Evolutionary conservation across 2,888 invertebrate species (phyloP), one percentile per base, ranked within the genome.

Genomic region (Cinara cedri): DNA sequence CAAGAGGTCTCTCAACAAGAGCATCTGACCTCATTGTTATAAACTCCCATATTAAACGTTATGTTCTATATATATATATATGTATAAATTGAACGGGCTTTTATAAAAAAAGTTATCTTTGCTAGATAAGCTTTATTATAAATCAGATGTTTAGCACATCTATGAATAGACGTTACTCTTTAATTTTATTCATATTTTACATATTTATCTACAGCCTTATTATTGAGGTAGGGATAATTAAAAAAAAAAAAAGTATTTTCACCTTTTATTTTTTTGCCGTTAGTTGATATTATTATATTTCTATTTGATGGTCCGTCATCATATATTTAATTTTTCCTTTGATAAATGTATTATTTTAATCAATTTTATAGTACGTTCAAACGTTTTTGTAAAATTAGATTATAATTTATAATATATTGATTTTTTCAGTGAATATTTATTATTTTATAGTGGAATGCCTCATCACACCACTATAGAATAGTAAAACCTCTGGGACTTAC

Each of bases 11-110:
- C 68, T 78, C 42, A 10, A 60, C 76, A 68, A 57, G 57, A 78
- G 76, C 34, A 54, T 78, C 76, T 68, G 76, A 78, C 76, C 68
- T 78, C 68, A 68, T 78, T 78, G 76, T 78, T 68, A 60, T 70
- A 49, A 65, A 55, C 26, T 76, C 26, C 19, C 26, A 9, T 76
- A 51, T 78, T 78, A 78, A 78, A 78, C 76, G 76, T 78, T 78
- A 10, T 46, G 68, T 26, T 68, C n/a, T 57, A 16, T 26, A 34
- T 10, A 24, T 24, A 42, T 44, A 44, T 34, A 60, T 66, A n/a
- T n/a, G n/a, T n/a, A n/a, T n/a, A n/a, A 26, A 49, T 68, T 26
- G 19, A 76, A 70, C 49, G 19, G 60, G 6, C 26, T 78, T 68
- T 78, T 26, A 34, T 34, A 34, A 66, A 49, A 74, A 76, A 66